A percentile compares a stretch with the other conserved stretches of the same genome.
These are phyloP conservation scores for Scaptodrosophila latifasciaeformis DNA, from an alignment of 2,888 invertebrate species.

Conservation along the genomic window DNA sequence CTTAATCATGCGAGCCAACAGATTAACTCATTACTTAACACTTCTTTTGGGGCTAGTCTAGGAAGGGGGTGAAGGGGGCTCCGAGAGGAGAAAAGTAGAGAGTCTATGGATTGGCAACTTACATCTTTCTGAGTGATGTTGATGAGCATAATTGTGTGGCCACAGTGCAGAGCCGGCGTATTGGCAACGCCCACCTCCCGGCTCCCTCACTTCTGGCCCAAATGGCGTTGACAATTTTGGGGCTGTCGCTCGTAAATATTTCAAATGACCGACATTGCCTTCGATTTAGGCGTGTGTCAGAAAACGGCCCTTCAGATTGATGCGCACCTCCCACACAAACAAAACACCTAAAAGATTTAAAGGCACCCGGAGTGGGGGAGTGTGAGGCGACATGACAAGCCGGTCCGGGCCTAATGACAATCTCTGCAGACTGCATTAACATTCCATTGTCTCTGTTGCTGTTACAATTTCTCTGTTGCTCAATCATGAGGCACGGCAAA, in stretches of 20 bases:
- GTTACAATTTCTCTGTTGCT: constrained; percentile 53
- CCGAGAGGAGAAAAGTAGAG: no score
- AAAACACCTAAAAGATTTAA: not conserved
- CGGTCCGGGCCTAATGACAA: not conserved
- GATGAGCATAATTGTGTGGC: constrained; percentile 65
- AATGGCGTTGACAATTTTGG: constrained; percentile 3
- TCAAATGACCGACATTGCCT: constrained; percentile 20
- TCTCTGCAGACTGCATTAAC: constrained; percentile 49
- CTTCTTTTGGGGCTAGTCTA: constrained; percentile 34
- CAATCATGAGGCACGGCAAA: constrained; percentile 30
- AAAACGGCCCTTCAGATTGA: constrained; percentile 60
- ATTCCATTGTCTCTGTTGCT: constrained; percentile 35
- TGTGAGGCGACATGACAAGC: constrained; percentile 13
- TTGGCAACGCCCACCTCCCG: not conserved
- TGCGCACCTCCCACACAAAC: constrained; percentile 43
- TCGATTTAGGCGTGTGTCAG: constrained; percentile 45
- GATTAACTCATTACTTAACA: constrained; percentile 74
- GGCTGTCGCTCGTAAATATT: not conserved
- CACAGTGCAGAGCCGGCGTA: constrained; percentile 43
- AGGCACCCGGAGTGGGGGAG: constrained; percentile 6
- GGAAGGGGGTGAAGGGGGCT: constrained; percentile 4
- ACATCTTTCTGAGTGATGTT: constrained; percentile 48
- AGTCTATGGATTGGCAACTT: no score
- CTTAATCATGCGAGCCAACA: constrained; percentile 69
- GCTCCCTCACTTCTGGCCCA: constrained; percentile 1